These are phyloP conservation scores for Brachionus angularis DNA, from an alignment of 1,140 invertebrate species.

Conservation along the genomic window DNA sequence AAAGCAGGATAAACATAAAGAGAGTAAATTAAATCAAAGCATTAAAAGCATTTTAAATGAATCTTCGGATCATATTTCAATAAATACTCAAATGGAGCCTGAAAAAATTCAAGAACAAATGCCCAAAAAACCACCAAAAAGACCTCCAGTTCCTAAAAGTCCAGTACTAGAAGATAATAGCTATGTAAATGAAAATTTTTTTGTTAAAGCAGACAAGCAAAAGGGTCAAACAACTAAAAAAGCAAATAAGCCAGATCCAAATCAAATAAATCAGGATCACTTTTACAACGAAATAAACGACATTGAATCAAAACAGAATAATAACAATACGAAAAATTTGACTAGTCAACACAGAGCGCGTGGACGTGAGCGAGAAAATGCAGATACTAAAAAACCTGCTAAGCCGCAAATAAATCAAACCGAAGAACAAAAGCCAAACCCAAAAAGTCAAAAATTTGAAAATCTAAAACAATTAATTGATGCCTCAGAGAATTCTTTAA, in stretches of 20 bases:
- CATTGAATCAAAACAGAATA: background rate
- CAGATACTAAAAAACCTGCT: background rate
- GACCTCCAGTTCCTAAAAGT: background rate
- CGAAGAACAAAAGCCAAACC: background rate
- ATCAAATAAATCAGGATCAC: background rate
- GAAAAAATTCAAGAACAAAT: too few relatives aligned
- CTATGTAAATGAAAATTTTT: slow-evolving; percentile 8
- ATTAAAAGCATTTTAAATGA: too few relatives aligned
- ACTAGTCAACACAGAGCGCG: too few relatives aligned
- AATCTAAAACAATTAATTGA: background rate
- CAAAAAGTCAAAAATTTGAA: slow-evolving; percentile 14
- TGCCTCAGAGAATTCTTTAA: background rate
- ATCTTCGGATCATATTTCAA: too few relatives aligned
- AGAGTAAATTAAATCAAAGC: too few relatives aligned
- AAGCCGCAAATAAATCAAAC: background rate
- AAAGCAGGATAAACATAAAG: too few relatives aligned
- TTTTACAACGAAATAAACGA: slow-evolving; percentile 42
- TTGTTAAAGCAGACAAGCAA: too few relatives aligned
- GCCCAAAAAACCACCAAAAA: too few relatives aligned
- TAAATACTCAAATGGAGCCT: too few relatives aligned
- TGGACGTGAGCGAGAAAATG: background rate
- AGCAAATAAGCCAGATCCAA: background rate
- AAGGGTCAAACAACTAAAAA: too few relatives aligned
- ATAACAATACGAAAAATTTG: too few relatives aligned
- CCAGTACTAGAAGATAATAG: background rate